A percentile compares a stretch with the other conserved stretches of the same genome.
Conservation (phyloP, 2,113 vertebrate species). For the Oreochromis spilurus region DNA sequence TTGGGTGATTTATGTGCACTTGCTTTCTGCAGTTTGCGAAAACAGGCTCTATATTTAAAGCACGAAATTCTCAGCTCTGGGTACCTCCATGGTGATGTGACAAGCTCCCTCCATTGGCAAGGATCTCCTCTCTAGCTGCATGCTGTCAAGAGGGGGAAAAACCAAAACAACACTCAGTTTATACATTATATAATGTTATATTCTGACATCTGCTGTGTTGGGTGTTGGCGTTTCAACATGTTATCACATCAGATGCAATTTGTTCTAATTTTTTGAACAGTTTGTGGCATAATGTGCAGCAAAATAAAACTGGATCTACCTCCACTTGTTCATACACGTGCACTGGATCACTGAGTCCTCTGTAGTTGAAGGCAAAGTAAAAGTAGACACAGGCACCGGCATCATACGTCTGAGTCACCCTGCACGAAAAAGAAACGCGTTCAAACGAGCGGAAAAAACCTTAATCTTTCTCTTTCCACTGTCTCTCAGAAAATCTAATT, state of each 20-base stretch:
- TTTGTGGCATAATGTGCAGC: background rate
- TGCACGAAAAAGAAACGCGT: slow-evolving; percentile 31
- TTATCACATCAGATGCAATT: background rate
- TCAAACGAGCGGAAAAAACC: background rate
- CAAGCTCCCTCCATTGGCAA: slow-evolving; percentile 96
- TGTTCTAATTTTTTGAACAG: background rate
- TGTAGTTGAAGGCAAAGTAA: slow-evolving; percentile 99
- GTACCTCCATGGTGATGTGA: slow-evolving; percentile 99
- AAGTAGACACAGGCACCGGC: slow-evolving; percentile 97
- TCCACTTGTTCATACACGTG: slow-evolving; percentile 93
- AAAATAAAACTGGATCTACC: slow-evolving; percentile 69
- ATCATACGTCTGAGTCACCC: slow-evolving; percentile 96
- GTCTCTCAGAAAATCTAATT: background rate
- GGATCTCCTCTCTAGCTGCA: slow-evolving; percentile 95
- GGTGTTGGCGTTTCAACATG: background rate
- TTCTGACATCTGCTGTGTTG: background rate
- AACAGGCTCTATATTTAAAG: background rate
- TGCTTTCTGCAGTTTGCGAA: background rate
- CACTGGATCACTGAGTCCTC: slow-evolving; percentile 91
- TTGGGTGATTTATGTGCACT: background rate
- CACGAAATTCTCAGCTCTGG: background rate
- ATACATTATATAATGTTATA: background rate
- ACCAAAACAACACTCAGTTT: background rate
- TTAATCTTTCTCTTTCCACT: background rate
- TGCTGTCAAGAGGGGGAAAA: slow-evolving; percentile 70